phyloP scores from a whole-genome alignment of 2,888 invertebrate genomes.

The Dermolepida albohirtum region DNA sequence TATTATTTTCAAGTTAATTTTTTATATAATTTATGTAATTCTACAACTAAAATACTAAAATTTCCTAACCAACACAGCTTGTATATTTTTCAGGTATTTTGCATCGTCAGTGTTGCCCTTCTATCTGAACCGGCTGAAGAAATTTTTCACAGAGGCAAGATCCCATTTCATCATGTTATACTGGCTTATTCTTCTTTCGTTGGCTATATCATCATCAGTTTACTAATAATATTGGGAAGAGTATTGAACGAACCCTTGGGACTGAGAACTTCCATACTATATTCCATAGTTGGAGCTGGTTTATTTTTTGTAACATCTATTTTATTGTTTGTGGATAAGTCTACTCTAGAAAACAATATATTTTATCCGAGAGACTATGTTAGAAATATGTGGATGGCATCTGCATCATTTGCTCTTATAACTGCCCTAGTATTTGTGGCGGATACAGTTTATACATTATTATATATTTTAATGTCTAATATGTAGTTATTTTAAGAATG shows the following conservation, averaged over 20 bases:
- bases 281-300: conserved; percentile 72
- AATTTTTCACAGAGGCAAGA: conserved; percentile 12
- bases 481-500: neutral
- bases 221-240: conserved; percentile 71
- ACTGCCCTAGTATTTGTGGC: conserved; percentile 72
- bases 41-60: too few species aligned
- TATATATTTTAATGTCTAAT: neutral
- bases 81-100: conserved; percentile 67
- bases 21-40: too few species aligned
- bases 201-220: conserved; percentile 75
- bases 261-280: conserved; percentile 73
- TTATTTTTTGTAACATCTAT: conserved; percentile 75
- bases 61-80: neutral
- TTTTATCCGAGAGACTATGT: conserved; percentile 73
- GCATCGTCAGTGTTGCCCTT: conserved; percentile 73
- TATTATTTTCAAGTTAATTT: too few species aligned
- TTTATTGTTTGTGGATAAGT: conserved; percentile 69
- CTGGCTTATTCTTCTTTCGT: conserved; percentile 76
- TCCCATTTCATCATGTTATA: conserved; percentile 71
- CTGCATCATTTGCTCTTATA: conserved; percentile 73
- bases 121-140: conserved; percentile 69
- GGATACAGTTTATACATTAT: conserved; percentile 73
- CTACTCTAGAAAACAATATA: conserved; percentile 64
- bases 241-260: conserved; percentile 73
- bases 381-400: conserved; percentile 75